Base-by-base conservation (phyloP, 2,797 vertebrate species). In the Nyctibius grandis region DNA sequence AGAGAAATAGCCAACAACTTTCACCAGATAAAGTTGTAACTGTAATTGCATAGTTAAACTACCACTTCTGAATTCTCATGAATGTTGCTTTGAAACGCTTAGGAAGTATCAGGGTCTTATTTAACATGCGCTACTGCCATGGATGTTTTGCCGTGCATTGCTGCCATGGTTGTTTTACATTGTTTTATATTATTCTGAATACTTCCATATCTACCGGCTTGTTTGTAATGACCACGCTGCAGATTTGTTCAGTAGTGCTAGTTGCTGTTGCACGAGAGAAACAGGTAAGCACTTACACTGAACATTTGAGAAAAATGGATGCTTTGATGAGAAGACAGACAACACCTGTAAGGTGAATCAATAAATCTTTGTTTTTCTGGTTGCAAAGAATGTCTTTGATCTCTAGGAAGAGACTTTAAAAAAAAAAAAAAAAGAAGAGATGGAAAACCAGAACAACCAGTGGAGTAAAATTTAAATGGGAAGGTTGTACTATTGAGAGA, bases 381-480 rank as follows among this genome's bases (percentile, higher is more conserved):
- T 73, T 94, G 69, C 54, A 85, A 95, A 90, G 85, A 91, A 94
- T 90, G 70, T 59, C 82, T 95, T 95, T 95, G 88, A 95, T 95
- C 51, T 86, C 63, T 45, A 85, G 57, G 50, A 79, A 88, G 42
- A 76, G 25, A 12, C 18, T 53, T 48, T 63, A 21, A 15, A 21
- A 25, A 1, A 42, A 12, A 26, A 47, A 47, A 80, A 59, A 34
- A 53, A 60, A 60, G 4, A 45, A 69, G 34, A 5, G 5, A 29
- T 33, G 12, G 11, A 63, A 76, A 84, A 80, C 2, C 12, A 77
- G 33, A 33, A 11, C 11, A 54, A 73, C 69, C 28, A 48, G 31
- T n/a, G 15, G 19, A 86, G 25, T n/a, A 70, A 85, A 70, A 85
- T 57, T n/a, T 50, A 59, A 44, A 11, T 48, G 50, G 22, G 31